Evolutionary conservation across 1,140 invertebrate genomes (phyloP).

Genomic region (Sycophila sp.): DNA sequence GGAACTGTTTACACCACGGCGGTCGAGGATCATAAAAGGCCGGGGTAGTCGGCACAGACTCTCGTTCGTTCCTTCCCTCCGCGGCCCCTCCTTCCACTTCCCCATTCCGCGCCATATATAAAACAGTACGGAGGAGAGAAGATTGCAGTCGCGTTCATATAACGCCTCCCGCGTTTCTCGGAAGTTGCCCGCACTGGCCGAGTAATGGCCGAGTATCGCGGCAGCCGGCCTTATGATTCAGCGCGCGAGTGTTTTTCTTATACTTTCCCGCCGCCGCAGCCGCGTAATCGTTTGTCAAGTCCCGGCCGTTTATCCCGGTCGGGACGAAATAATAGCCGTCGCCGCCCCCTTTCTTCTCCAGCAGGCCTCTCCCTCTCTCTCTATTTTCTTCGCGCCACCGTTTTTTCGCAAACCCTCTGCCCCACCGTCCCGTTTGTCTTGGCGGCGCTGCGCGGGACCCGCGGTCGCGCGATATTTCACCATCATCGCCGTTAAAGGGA

Average conservation of each 20-base stretch:
- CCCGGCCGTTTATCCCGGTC: not conserved
- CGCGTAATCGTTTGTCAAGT: slow-evolving; percentile 54
- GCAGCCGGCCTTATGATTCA: slow-evolving; percentile 48
- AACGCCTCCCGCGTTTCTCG: not conserved
- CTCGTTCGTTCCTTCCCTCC: too few relatives aligned
- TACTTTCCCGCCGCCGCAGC: slow-evolving; percentile 39
- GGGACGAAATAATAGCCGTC: slow-evolving; percentile 49
- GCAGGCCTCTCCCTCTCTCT: slow-evolving; percentile 21
- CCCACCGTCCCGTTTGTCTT: slow-evolving; percentile 30
- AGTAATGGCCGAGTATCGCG: slow-evolving; percentile 2
- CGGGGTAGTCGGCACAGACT: too few relatives aligned
- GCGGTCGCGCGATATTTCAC: slow-evolving; percentile 49
- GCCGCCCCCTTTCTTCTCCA: not conserved
- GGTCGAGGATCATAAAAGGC: too few relatives aligned
- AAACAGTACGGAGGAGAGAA: too few relatives aligned
- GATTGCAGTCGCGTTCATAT: not conserved
- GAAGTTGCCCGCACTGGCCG: not conserved
- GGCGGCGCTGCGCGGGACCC: not conserved
- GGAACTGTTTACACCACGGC: too few relatives aligned
- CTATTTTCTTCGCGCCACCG: not conserved
- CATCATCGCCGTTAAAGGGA: slow-evolving; percentile 55
- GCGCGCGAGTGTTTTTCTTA: slow-evolving; percentile 53
- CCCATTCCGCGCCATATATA: too few relatives aligned
- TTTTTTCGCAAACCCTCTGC: too few relatives aligned
- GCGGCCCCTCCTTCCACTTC: too few relatives aligned